These are phyloP conservation scores for Lutraria lutraria DNA, from an alignment of 2,888 invertebrate genomes.

Conservation along the genomic window DNA sequence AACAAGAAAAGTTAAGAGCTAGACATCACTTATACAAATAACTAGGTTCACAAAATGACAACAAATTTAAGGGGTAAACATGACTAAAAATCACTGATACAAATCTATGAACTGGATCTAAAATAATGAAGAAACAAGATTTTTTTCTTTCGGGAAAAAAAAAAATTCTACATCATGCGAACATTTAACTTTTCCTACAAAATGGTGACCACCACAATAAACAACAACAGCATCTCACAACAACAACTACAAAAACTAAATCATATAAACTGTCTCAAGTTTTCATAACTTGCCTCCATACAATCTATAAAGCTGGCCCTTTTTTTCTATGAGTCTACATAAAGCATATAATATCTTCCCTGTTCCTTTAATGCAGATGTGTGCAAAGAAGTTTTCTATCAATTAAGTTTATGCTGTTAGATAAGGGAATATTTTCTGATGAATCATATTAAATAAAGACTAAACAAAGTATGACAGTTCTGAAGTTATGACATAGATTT, in stretches of 20 bases:
- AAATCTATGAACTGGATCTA: too few relatives aligned
- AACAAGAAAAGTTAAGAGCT: neutral
- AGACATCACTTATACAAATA: neutral
- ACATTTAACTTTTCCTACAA: neutral
- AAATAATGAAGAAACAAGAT: neutral
- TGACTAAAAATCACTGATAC: neutral
- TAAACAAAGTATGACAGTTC: too few relatives aligned
- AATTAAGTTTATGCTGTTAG: neutral
- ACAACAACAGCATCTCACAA: neutral
- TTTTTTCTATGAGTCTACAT: neutral
- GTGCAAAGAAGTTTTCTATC: neutral
- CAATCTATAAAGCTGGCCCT: neutral
- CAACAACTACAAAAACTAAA: neutral
- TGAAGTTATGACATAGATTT: too few relatives aligned
- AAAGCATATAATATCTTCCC: neutral
- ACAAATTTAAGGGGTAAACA: too few relatives aligned
- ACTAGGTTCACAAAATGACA: neutral
- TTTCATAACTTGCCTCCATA: neutral
- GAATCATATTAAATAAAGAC: neutral
- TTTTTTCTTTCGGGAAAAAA: neutral
- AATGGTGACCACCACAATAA: slow-evolving; percentile 15
- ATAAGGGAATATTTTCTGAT: neutral
- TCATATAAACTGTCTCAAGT: neutral
- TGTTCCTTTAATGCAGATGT: neutral
- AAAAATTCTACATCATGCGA: neutral